These are phyloP conservation scores for Macrotrachela quadricornifera DNA, from an alignment of 1,140 invertebrate species.

Conservation along the genomic window DNA sequence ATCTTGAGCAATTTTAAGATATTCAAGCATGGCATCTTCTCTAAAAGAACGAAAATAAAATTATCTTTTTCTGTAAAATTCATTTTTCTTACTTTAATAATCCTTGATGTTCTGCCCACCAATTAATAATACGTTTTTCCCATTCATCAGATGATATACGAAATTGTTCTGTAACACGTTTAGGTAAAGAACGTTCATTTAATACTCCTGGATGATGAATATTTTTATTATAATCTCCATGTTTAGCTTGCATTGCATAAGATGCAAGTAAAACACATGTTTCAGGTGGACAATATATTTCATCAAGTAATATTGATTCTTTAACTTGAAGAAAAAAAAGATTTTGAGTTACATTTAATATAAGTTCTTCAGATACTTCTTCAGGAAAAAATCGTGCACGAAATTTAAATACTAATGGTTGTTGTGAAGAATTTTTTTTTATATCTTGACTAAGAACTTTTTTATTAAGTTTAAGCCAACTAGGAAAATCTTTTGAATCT, in stretches of 20 bases:
- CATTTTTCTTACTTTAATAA: constrained; percentile 17
- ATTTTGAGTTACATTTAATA: constrained; percentile 89
- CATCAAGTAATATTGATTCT: constrained; percentile 81
- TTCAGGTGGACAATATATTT: constrained; percentile 92
- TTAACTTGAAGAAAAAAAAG: constrained; percentile 95
- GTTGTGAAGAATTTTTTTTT: not conserved
- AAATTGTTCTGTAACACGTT: constrained; percentile 76
- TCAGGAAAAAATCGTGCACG: constrained; percentile 99
- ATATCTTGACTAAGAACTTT: constrained; percentile 51
- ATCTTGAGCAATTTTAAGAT: constrained; percentile 95
- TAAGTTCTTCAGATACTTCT: constrained; percentile 91
- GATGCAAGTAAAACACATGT: constrained; percentile 88
- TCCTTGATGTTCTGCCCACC: constrained; percentile 74
- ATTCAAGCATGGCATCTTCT: constrained; percentile 97
- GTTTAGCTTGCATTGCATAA: constrained; percentile 90
- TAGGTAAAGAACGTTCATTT: constrained; percentile 70
- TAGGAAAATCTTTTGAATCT: constrained; percentile 84
- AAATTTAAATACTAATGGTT: constrained; percentile 91
- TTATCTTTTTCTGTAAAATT: too few relatives aligned
- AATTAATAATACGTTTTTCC: constrained; percentile 88
- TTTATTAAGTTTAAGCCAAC: constrained; percentile 98
- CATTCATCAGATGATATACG: constrained; percentile 93
- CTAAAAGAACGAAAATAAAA: too few relatives aligned
- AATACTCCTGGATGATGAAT: constrained; percentile 57
- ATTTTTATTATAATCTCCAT: constrained; percentile 63